Conservation (phyloP, 2,797 vertebrate species). For the Sebastes hubbsi region DNA sequence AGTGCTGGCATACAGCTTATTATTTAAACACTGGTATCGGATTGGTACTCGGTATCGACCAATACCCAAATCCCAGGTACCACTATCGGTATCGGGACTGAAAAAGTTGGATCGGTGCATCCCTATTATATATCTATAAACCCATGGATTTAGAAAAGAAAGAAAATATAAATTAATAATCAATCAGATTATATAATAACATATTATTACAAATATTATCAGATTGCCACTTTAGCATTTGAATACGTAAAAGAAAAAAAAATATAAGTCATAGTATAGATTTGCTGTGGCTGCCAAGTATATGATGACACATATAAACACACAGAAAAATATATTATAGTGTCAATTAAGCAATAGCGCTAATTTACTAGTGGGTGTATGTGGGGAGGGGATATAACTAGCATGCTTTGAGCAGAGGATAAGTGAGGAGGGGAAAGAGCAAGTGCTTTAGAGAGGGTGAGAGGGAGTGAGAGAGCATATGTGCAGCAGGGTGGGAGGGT, state of each 20-base stretch:
- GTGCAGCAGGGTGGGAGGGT: constrained; percentile 63
- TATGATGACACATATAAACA: neutral
- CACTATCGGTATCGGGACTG: too few species aligned
- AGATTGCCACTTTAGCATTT: neutral
- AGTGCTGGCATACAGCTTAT: too few species aligned
- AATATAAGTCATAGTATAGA: neutral
- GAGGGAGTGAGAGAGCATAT: constrained; percentile 62
- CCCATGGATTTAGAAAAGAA: neutral
- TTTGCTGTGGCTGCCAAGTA: neutral
- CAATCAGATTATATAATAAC: neutral
- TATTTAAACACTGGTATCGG: too few species aligned
- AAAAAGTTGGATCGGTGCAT: too few species aligned
- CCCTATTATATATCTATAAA: neutral
- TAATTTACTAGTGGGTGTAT: neutral
- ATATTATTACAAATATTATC: neutral
- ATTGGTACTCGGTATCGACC: too few species aligned
- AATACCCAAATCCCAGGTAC: too few species aligned
- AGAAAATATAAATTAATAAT: neutral
- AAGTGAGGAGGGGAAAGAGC: constrained; percentile 71
- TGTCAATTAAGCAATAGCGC: neutral
- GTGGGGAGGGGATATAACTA: constrained; percentile 28
- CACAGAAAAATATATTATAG: neutral
- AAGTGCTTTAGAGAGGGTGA: constrained; percentile 72
- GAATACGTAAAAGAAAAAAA: neutral
- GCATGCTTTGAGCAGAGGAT: constrained; percentile 47